A percentile compares a stretch with the other conserved stretches of the same genome.
Conservation (phyloP, 2,888 invertebrate species). For the Spialia ferax region DNA sequence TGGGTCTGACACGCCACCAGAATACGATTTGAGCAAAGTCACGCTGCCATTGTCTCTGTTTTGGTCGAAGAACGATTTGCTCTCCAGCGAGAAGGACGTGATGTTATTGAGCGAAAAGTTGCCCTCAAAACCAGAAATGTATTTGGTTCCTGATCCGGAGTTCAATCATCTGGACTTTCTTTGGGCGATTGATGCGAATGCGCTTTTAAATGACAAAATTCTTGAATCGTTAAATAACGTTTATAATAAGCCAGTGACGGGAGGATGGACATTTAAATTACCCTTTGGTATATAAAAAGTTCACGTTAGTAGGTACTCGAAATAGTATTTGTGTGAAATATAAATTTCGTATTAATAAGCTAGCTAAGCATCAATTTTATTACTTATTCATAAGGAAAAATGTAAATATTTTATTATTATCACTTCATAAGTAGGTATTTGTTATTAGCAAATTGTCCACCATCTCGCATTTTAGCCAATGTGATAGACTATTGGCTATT, state of each 20-base stretch:
- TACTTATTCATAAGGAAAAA: no score
- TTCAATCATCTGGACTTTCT: conserved; percentile 92
- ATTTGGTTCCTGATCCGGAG: conserved; percentile 84
- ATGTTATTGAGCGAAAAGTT: conserved; percentile 77
- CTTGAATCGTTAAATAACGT: conserved; percentile 60
- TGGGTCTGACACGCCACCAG: conserved; percentile 85
- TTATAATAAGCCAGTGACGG: conserved; percentile 21
- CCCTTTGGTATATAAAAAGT: conserved; percentile 1
- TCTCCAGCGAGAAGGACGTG: conserved; percentile 89
- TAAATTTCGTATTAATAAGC: no score
- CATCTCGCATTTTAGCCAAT: no score
- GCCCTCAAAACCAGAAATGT: conserved; percentile 79
- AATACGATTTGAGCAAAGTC: conserved; percentile 87
- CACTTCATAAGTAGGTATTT: no score
- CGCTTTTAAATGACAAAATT: conserved; percentile 85
- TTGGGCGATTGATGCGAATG: conserved; percentile 88
- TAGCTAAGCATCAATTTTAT: no score
- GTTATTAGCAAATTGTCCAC: no score
- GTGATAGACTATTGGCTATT: no score
- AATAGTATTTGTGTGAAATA: no score
- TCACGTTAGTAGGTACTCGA: no score
- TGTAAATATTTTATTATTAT: no score
- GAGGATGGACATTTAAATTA: conserved; percentile 25
- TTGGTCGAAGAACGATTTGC: conserved; percentile 90
- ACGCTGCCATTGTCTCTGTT: conserved; percentile 88